Conservation (phyloP, 2,888 invertebrate genomes). For the Tuta absoluta region DNA sequence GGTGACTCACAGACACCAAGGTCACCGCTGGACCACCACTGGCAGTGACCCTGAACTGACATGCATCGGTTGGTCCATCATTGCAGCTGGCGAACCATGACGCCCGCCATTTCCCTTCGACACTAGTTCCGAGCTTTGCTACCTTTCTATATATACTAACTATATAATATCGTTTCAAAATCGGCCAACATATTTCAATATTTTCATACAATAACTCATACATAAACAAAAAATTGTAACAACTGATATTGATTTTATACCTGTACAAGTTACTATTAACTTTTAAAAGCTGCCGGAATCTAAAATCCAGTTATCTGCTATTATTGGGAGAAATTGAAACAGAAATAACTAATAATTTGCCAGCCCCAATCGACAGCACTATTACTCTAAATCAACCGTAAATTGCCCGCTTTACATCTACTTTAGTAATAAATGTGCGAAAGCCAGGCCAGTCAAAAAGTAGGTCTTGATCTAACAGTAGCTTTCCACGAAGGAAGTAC, state of each 20-base stretch:
- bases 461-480: neutral
- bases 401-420: neutral
- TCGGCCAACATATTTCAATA: too few relatives aligned
- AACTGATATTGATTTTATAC: too few relatives aligned
- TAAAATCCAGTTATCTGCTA: too few relatives aligned
- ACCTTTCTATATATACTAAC: neutral
- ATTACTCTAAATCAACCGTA: neutral
- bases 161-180: neutral
- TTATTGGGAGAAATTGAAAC: too few relatives aligned
- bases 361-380: too few relatives aligned
- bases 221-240: too few relatives aligned
- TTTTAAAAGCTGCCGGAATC: too few relatives aligned
- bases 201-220: too few relatives aligned
- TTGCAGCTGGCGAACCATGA: slow-evolving; percentile 23
- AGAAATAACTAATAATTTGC: too few relatives aligned
- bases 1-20: neutral
- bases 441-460: neutral
- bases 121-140: neutral
- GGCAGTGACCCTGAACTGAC: slow-evolving; percentile 29
- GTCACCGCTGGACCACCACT: slow-evolving; percentile 16
- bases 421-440: neutral
- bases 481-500: neutral
- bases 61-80: slow-evolving; percentile 25
- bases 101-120: slow-evolving; percentile 25
- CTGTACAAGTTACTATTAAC: too few relatives aligned